Conservation (phyloP, 1,140 invertebrate species). For the Drosophila melanica region DNA sequence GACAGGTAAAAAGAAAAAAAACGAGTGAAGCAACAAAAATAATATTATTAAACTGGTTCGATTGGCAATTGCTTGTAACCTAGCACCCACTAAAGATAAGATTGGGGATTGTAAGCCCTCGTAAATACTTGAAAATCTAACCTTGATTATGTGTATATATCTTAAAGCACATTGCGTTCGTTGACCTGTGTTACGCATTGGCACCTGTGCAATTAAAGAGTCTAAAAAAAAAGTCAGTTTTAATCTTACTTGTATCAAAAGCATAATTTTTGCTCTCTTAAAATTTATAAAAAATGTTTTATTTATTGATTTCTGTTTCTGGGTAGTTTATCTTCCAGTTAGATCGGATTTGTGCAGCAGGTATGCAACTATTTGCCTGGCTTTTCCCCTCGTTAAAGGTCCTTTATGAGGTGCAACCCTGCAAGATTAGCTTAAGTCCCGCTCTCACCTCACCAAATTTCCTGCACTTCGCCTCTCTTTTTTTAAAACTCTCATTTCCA, state of each 20-base stretch:
- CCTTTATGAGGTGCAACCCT: conserved; percentile 13
- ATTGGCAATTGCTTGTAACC: neutral
- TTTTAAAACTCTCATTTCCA: neutral
- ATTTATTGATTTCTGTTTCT: no score
- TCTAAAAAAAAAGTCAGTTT: neutral
- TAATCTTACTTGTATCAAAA: no score
- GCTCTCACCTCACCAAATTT: neutral
- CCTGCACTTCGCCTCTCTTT: neutral
- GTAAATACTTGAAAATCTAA: neutral
- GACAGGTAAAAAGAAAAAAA: conserved; percentile 49
- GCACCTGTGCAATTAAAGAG: neutral
- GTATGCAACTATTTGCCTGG: conserved; percentile 2
- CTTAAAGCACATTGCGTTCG: conserved; percentile 23
- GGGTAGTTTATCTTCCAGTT: neutral
- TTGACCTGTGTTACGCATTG: conserved; percentile 18
- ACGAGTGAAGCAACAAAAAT: neutral
- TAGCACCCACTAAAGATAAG: conserved; percentile 7
- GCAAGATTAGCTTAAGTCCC: neutral
- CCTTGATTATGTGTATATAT: neutral
- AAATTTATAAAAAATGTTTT: no score
- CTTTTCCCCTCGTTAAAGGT: neutral
- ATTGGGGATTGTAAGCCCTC: neutral
- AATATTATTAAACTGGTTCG: neutral
- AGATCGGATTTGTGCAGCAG: conserved; percentile 3
- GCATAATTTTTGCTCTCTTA: no score